phyloP scores from a whole-genome alignment of 1,140 invertebrate genomes.

The Whitmania pigra region DNA sequence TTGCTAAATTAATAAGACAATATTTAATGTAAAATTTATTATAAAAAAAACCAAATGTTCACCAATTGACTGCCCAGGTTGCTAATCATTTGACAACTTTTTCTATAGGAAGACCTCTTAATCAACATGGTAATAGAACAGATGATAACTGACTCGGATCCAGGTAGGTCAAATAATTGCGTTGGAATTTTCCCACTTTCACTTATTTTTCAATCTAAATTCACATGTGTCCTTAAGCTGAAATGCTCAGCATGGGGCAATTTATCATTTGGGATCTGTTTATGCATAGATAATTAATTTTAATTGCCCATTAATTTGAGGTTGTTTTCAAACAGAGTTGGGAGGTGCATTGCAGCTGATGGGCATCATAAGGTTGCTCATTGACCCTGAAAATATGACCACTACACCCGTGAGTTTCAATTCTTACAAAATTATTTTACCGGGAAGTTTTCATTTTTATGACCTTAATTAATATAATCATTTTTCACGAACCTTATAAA shows the following conservation, averaged over 20 bases:
- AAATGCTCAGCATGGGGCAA: too few relatives aligned
- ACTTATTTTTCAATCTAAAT: too few relatives aligned
- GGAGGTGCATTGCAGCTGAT: constrained; percentile 90
- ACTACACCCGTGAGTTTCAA: neutral
- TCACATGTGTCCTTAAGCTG: too few relatives aligned
- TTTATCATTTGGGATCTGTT: neutral
- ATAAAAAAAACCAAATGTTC: too few relatives aligned
- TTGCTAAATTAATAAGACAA: too few relatives aligned
- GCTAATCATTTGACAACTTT: neutral
- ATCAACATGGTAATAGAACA: constrained; percentile 95
- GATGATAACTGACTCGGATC: constrained; percentile 58
- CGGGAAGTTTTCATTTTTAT: neutral
- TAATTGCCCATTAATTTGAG: constrained; percentile 46
- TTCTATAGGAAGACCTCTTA: constrained; percentile 61
- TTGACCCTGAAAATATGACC: constrained; percentile 96
- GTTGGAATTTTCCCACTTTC: too few relatives aligned
- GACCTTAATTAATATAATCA: neutral
- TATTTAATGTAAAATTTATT: too few relatives aligned
- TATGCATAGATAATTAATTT: constrained; percentile 35
- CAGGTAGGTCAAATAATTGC: constrained; percentile 33
- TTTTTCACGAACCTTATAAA: neutral
- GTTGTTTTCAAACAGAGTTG: constrained; percentile 61
- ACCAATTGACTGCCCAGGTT: neutral
- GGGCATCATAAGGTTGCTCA: constrained; percentile 75
- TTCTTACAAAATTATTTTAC: neutral